A percentile compares a stretch with the other conserved stretches of the same genome.
phyloP scores from a whole-genome alignment of 2,888 invertebrate genomes.

The Mythimna loreyi region DNA sequence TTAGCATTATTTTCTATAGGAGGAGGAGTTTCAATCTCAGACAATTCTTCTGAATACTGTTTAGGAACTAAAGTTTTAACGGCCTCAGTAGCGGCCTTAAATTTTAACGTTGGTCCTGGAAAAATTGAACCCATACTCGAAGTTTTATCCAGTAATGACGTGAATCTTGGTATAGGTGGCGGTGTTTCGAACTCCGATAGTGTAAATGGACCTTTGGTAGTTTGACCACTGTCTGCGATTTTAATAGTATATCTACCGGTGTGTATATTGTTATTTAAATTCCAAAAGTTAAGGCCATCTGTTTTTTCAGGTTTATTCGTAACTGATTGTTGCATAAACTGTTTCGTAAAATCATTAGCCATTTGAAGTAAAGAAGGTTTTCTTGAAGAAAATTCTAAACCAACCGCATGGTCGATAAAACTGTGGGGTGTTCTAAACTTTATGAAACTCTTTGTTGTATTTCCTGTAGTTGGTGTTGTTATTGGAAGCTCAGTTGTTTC shows the following conservation, averaged over 20 bases:
- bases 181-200: conserved; percentile 81
- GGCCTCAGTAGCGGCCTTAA: conserved; percentile 49
- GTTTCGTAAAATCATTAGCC: conserved; percentile 64
- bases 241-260: conserved; percentile 66
- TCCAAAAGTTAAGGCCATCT: conserved; percentile 73
- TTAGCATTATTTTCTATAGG: conserved; percentile 71
- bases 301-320: conserved; percentile 47
- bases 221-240: conserved; percentile 48
- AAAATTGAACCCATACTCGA: conserved; percentile 52
- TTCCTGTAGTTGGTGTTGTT: conserved; percentile 40
- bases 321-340: conserved; percentile 67
- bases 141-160: conserved; percentile 61
- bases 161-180: conserved; percentile 69
- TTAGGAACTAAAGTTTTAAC: conserved; percentile 36
- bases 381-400: conserved; percentile 57
- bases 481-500: conserved; percentile 65
- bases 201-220: conserved; percentile 63
- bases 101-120: conserved; percentile 60
- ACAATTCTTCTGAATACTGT: conserved; percentile 62
- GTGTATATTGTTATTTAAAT: conserved; percentile 66
- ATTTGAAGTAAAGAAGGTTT: conserved; percentile 37
- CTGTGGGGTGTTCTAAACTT: conserved; percentile 72
- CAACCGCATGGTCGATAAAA: conserved; percentile 73
- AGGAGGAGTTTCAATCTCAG: conserved; percentile 79
- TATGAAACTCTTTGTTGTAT: conserved; percentile 68